A percentile compares a stretch with the other conserved stretches of the same genome.
These are phyloP conservation scores for Seriola quinqueradiata DNA, from an alignment of 2,113 vertebrate genomes.

Conservation along the genomic window DNA sequence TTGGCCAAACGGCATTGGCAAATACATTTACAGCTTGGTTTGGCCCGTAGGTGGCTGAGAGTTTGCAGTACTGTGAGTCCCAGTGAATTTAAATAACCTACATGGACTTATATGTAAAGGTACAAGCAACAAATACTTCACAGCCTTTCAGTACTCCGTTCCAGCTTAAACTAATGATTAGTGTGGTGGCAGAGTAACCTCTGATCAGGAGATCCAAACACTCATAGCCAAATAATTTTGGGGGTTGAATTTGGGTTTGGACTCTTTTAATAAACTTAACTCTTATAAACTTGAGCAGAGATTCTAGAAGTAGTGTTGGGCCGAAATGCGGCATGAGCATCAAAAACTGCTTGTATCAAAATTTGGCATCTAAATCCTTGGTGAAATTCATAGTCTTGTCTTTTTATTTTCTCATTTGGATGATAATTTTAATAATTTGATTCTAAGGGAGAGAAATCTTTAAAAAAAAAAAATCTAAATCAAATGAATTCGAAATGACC, in stretches of 20 bases:
- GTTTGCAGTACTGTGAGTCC: background rate
- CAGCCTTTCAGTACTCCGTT: background rate
- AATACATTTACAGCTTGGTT: slow-evolving; percentile 37
- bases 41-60: slow-evolving; percentile 20
- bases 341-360: too few species aligned
- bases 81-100: slow-evolving; percentile 20
- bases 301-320: too few species aligned
- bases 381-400: too few species aligned
- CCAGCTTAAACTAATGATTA: background rate
- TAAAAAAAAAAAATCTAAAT: too few species aligned
- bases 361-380: too few species aligned
- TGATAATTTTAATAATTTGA: too few species aligned
- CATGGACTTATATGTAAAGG: background rate
- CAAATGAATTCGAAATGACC: too few species aligned
- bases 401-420: too few species aligned
- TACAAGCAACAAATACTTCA: background rate
- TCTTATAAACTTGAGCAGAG: too few species aligned
- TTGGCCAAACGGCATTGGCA: slow-evolving; percentile 38
- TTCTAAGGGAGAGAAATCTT: too few species aligned
- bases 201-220: background rate
- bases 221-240: background rate
- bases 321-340: too few species aligned
- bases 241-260: background rate
- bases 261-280: background rate
- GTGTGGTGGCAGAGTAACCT: background rate